Percentiles rank a stretch among this genome's conserved stretches.
phyloP scores from a whole-genome alignment of 1,140 invertebrate species.

The Drosophila pachea region DNA sequence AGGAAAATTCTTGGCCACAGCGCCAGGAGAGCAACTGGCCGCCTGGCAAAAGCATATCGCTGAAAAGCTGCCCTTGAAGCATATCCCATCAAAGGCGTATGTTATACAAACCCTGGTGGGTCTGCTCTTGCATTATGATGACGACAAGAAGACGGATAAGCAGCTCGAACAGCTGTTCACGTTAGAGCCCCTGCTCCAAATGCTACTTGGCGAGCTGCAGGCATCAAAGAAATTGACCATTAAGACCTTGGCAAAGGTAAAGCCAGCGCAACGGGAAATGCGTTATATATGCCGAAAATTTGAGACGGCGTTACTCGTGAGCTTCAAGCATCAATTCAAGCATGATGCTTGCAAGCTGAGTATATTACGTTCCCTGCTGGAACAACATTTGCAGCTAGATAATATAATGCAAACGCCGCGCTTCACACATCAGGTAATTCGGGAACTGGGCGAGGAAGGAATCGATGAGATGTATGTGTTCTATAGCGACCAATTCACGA shows the following conservation, averaged over 20 bases:
- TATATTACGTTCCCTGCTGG: conserved; percentile 29
- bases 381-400: conserved; percentile 31
- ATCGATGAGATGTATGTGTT: conserved; percentile 27
- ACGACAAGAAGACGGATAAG: background rate
- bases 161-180: conserved; percentile 28
- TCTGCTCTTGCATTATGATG: conserved; percentile 16
- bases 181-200: background rate
- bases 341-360: conserved; percentile 27
- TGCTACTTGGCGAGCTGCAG: conserved; percentile 29
- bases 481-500: conserved; percentile 18
- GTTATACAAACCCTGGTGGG: conserved; percentile 19
- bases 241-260: background rate
- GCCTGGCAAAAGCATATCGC: conserved; percentile 33
- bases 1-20: conserved; percentile 32
- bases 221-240: conserved; percentile 9
- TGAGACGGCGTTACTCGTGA: conserved; percentile 29
- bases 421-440: conserved; percentile 24
- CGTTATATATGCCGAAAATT: conserved; percentile 30
- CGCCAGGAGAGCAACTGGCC: background rate
- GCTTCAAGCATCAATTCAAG: conserved; percentile 34
- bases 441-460: conserved; percentile 1
- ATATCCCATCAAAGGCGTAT: conserved; percentile 22
- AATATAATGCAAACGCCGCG: conserved; percentile 23
- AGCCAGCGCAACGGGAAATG: conserved; percentile 24
- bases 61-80: conserved; percentile 30